These are phyloP conservation scores for Leptodirus hochenwartii DNA, from an alignment of 2,888 invertebrate species.

Conservation along the genomic window DNA sequence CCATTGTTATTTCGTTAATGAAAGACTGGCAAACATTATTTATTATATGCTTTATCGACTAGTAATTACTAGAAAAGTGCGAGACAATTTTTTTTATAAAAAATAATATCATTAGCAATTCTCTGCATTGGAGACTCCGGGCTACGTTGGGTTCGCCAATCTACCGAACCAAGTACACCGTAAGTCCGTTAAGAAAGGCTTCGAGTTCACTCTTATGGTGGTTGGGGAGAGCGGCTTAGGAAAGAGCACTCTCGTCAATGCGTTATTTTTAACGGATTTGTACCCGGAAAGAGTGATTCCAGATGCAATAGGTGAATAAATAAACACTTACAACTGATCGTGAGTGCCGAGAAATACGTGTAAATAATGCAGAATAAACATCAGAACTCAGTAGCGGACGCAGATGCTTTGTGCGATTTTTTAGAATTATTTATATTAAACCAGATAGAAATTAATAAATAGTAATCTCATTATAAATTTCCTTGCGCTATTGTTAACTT, in stretches of 20 bases:
- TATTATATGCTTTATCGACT: too few species aligned
- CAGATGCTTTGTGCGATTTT: neutral
- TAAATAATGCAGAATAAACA: too few species aligned
- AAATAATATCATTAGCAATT: slow-evolving; percentile 42
- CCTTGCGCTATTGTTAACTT: too few species aligned
- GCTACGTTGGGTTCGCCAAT: slow-evolving; percentile 88
- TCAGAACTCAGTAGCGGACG: neutral
- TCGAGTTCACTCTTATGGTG: slow-evolving; percentile 95
- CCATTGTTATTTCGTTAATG: too few species aligned
- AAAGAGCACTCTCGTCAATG: slow-evolving; percentile 90
- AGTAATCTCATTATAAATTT: too few species aligned
- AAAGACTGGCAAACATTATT: too few species aligned
- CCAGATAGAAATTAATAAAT: too few species aligned
- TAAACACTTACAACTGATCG: slow-evolving; percentile 5
- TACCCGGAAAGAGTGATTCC: slow-evolving; percentile 86
- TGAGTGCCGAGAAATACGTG: slow-evolving; percentile 4
- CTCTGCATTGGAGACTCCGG: slow-evolving; percentile 67
- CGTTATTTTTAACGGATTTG: slow-evolving; percentile 82
- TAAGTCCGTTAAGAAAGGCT: slow-evolving; percentile 94
- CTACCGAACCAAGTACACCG: slow-evolving; percentile 92
- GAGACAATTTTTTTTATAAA: too few species aligned
- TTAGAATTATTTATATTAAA: too few species aligned
- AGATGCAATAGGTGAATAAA: slow-evolving; percentile 58
- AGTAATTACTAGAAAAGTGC: too few species aligned
- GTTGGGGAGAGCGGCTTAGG: slow-evolving; percentile 72